phyloP scores from a whole-genome alignment of 2,888 invertebrate species.

The Brenthis daphne region DNA sequence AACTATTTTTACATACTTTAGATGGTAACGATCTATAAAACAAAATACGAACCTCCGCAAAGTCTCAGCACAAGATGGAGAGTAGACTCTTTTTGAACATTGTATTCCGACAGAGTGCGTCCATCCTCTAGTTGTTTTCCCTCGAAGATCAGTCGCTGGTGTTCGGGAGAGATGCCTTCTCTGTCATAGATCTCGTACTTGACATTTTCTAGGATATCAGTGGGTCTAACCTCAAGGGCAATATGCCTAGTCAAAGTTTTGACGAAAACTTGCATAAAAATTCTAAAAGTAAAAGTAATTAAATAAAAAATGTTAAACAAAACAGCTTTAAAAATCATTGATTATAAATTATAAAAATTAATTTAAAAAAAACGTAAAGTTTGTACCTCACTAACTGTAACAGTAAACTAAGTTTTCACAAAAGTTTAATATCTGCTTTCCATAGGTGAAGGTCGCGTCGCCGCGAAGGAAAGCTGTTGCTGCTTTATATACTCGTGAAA shows the following conservation, averaged over 20 bases:
- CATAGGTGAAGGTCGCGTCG: too few relatives aligned
- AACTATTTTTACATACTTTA: too few relatives aligned
- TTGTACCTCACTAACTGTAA: too few relatives aligned
- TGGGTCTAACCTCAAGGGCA: background rate
- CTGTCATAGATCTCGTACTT: background rate
- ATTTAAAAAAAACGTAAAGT: too few relatives aligned
- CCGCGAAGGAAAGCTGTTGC: too few relatives aligned
- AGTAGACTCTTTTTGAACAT: background rate
- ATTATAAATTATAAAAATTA: too few relatives aligned
- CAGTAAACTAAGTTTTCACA: too few relatives aligned
- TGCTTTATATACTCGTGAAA: too few relatives aligned
- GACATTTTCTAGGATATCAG: background rate
- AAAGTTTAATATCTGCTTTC: too few relatives aligned
- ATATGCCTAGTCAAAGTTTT: background rate
- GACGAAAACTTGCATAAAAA: background rate
- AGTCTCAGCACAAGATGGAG: background rate
- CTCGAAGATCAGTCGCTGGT: background rate
- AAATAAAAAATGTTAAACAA: too few relatives aligned
- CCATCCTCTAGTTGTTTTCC: constrained; percentile 1
- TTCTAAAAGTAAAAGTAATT: background rate
- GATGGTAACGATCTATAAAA: too few relatives aligned
- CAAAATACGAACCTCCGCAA: background rate
- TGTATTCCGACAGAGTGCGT: background rate
- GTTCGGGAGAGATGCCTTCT: constrained; percentile 1
- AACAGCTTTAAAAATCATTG: too few relatives aligned